phyloP scores from a whole-genome alignment of 64 coral and sea anemone species.

The Dendronephthya gigantea region DNA sequence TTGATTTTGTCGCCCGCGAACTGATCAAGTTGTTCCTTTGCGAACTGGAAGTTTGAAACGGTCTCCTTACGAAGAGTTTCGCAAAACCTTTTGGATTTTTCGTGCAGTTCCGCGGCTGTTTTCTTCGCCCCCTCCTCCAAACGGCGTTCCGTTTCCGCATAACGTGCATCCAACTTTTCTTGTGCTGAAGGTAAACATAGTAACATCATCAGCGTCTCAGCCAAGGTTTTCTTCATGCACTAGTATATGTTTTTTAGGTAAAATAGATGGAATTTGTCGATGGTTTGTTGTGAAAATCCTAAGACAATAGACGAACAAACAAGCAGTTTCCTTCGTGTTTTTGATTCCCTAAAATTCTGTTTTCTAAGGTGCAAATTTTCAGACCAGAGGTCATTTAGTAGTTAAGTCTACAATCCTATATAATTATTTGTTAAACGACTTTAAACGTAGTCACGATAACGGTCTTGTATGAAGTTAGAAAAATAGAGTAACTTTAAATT shows the following conservation, averaged over 20 bases:
- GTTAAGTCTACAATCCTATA: too few relatives aligned
- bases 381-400: too few relatives aligned
- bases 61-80: not conserved
- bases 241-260: not conserved
- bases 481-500: too few relatives aligned
- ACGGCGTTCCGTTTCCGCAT: not conserved
- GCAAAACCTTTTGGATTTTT: not conserved
- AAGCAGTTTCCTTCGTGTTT: too few relatives aligned
- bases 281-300: too few relatives aligned
- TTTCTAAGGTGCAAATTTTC: too few relatives aligned
- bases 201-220: not conserved
- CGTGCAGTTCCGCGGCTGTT: not conserved
- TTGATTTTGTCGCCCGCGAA: not conserved
- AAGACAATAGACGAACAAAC: too few relatives aligned
- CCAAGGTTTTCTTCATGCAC: not conserved
- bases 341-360: too few relatives aligned
- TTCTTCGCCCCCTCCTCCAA: not conserved
- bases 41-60: not conserved
- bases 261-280: too few relatives aligned
- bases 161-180: not conserved
- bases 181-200: not conserved
- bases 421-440: too few relatives aligned
- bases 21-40: not conserved
- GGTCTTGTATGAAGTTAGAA: too few relatives aligned
- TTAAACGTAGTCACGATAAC: too few relatives aligned